Base-by-base conservation (phyloP, 2,797 vertebrate species). In the Vireo griseus region DNA sequence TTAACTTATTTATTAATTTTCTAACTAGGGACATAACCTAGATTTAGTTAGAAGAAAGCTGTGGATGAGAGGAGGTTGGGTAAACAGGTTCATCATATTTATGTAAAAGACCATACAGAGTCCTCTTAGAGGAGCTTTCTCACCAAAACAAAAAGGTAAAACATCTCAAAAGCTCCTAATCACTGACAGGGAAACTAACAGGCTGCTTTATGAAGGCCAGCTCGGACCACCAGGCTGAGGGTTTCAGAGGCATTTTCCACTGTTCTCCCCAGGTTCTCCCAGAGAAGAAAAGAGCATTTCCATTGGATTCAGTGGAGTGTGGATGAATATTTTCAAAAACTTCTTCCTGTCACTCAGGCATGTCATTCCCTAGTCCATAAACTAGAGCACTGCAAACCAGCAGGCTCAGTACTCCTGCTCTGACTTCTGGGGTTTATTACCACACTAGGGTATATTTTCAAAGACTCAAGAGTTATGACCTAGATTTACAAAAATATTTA, bases 1-100 rank as follows among this genome's bases (percentile, higher is more conserved):
- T 96, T 86, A 92, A 78, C 75, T 94, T 93, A 91, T 91, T 94
- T 92, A 95, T 96, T 95, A 95, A 95, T 92, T 90, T 91, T 92
- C 82, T 94, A 91, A 86, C 91, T 44, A 69, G 94, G 94, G 94
- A 94, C 77, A 39, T 95, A 96, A 97, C 94, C 91, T 90, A 96
- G 91, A 94, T 96, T 96, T 82, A 72, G 83, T 84, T 57, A 67
- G 67, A 72, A 94, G 66, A 16, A 42, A 51, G 63, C 50, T 69
- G 57, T 44, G 29, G 48, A 69, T 73, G 66, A 88, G 68, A 86
- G 82, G 29, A 77, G 13, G 40, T 16, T 73, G 48, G 66, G n/a
- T 84, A 91, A 88, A 90, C 59, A 78, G 77, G 55, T 90, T 94
- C 78, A 81, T 73, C 58, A 21, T 33, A 39, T 52, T 91, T 91